Evolutionary conservation across 2,113 vertebrate species (phyloP), one percentile per base, ranked within the genome.

Genomic region (Pavo muticus): DNA sequence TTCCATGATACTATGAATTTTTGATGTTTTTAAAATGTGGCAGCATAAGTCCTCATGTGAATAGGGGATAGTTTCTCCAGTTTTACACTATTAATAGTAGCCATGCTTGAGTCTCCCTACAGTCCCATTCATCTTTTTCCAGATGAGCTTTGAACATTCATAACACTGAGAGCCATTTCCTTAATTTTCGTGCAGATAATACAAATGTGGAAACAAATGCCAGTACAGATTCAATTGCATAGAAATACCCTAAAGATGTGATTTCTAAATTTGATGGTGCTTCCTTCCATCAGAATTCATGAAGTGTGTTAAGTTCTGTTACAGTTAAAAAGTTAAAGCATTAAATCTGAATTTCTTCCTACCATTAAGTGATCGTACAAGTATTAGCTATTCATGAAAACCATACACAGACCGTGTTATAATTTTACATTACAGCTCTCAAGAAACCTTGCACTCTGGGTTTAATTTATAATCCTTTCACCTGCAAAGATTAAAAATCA

Each of bases 341-440:
- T 48, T 60, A 84, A 81, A 88, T 92, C 29, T 72, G 35, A 71
- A 87, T 64, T 10, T n/a, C 61, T 88, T 88, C 40, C 29, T 68
- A 42, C 9, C 20, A 30, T 88, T 63, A 72, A 64, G 8, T 6
- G 65, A 84, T 44, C 9, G 24, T 56, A 54, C 0, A 5, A 25
- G 2, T 35, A 68, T 78, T 75, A 73, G 18, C 7, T 30, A 24
- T 64, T 92, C 61, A 25, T 70, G 21, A 93, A 88, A 80, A 69
- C 3, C 2, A 0, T 69, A 60, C n/a, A 72, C 17, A 84, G 13
- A 75, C 32, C 4, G 61, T 10, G 32, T 47, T 48, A 54, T 72
- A 65, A 82, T 78, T 93, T 76, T 81, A 60, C 19, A 74, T 88
- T 50, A 81, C 10, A 47, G 3, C 21, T 73, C 32, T 70, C 59